Base-by-base conservation (phyloP, 1,140 invertebrate species). In the Drosophila albomicans region DNA sequence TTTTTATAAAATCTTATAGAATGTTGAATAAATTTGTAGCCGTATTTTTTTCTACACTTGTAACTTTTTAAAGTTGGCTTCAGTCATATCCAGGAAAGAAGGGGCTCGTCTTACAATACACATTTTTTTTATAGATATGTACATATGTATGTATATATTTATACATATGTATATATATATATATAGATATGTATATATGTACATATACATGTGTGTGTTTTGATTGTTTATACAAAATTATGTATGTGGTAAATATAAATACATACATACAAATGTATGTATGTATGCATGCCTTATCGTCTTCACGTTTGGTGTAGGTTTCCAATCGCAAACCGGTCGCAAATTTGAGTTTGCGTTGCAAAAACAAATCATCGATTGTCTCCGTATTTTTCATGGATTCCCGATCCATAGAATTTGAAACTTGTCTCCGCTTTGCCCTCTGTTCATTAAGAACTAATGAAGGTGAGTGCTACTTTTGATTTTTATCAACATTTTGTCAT, bases 401-500 rank as follows among this genome's bases (percentile, higher is more conserved):
- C 7, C 35, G 35, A 38, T 52, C 49, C 49, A 54, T n/a, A 41
- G 16, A 46, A 45, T 5, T 25, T 30, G n/a, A 0, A 10, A 16
- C 5, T 51, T 25, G 15, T 25, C 8, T 16, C 41, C 41, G 10
- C 30, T 35, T 38, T 20, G 16, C n/a, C 54, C 45, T 51, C 46
- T 59, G 45, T 2, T 28, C 13, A 15, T 56, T 61, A 46, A 62
- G 71, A 56, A 62, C 71, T 62, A 69, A 32, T 75, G 58, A 75
- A 75, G 66, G 72, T 75, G 68, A 67, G 38, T 48, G 30, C 43
- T 41, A 16, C 4, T 30, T 54, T 62, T 43, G 8, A 46, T 16
- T 64, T 80, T 78, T 70, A 86, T 68, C 63, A 77, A 52, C 65
- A 10, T 38, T 38, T 38, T 62, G 73, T 58, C 59, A 15, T 45